Evolutionary conservation across 2,888 invertebrate species (phyloP), one percentile per base, ranked within the genome.

Genomic region (Teleogryllus oceanicus): DNA sequence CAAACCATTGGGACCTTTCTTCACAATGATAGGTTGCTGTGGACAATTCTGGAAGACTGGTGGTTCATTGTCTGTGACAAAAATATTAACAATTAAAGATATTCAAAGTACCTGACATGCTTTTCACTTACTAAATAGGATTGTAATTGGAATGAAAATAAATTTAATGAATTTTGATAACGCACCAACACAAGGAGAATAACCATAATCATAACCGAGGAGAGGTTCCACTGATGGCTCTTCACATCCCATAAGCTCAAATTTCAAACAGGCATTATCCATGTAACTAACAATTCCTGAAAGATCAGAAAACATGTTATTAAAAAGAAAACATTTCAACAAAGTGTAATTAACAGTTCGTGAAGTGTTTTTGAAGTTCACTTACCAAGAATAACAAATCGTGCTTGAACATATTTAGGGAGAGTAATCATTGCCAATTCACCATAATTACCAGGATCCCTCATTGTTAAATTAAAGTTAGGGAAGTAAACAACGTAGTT

Each of bases 401-500:
- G 90, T 1, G 97, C 97, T 87, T 96, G 94, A 0, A 98, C 96
- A 84, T 95, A 97, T 87, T 96, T 96, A 0, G 97, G 97, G 79
- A 98, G 86, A 0, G 96, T 96, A 83, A 98, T 97, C 94, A 97
- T 97, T 1, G 98, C 97, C 80, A 98, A 88, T 89, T 97, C 97
- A 80, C 98, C 98, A 85, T 97, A 98, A 87, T 98, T 96, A 84
- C 96, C 96, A n/a, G 97, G 96, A 86, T 97, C 96, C 84, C 96
- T 90, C 93, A 96, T 96, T 0, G 97, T 97, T 77, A 97, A 88
- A 87, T 97, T 97, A 86, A 97, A 97, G 86, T 98, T 98, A 78
- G 98, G 97, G 90, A 97, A 98, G 85, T 98, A 98, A 0, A 98
- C 97, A 5, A 98, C 97, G 85, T 97, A 98, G 86, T 97, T 97